phyloP scores from a whole-genome alignment of 2,113 vertebrate genomes.

The Hystrix brachyura region DNA sequence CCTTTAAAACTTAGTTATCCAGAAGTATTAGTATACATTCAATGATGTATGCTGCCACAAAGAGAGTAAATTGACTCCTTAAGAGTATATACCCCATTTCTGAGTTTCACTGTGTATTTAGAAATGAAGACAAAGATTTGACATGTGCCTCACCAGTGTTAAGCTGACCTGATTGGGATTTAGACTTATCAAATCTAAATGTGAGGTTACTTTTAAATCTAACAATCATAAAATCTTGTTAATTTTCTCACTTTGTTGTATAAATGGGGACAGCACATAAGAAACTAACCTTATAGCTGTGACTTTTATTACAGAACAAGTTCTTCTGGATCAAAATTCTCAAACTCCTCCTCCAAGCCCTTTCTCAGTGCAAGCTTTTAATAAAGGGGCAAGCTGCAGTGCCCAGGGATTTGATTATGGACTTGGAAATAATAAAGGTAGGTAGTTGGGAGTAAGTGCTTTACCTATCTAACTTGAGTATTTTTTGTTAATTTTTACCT shows the following conservation, averaged over 20 bases:
- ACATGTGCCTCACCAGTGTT: neutral
- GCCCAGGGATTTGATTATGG: constrained; percentile 98
- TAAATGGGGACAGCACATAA: neutral
- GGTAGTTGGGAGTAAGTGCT: constrained; percentile 67
- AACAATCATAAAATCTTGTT: constrained; percentile 36
- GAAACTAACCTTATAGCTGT: constrained; percentile 80
- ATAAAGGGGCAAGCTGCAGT: constrained; percentile 92
- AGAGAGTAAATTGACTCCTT: neutral
- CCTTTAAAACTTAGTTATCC: neutral
- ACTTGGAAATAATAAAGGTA: constrained; percentile 98
- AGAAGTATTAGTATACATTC: constrained; percentile 43
- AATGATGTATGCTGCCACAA: neutral
- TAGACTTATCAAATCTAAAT: constrained; percentile 48
- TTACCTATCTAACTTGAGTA: neutral
- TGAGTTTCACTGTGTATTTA: constrained; percentile 7
- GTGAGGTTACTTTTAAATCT: constrained; percentile 50
- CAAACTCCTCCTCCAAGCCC: constrained; percentile 98
- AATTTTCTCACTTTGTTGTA: constrained; percentile 51
- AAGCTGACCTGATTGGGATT: neutral
- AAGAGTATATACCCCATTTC: constrained; percentile 16
- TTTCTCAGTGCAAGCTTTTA: constrained; percentile 97
- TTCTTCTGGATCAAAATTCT: constrained; percentile 93
- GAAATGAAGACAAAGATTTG: constrained; percentile 37
- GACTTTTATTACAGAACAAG: constrained; percentile 92
- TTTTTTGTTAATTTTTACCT: constrained; percentile 15